phyloP scores from a whole-genome alignment of 23 tunicate species.

The Phallusia fumigata region DNA sequence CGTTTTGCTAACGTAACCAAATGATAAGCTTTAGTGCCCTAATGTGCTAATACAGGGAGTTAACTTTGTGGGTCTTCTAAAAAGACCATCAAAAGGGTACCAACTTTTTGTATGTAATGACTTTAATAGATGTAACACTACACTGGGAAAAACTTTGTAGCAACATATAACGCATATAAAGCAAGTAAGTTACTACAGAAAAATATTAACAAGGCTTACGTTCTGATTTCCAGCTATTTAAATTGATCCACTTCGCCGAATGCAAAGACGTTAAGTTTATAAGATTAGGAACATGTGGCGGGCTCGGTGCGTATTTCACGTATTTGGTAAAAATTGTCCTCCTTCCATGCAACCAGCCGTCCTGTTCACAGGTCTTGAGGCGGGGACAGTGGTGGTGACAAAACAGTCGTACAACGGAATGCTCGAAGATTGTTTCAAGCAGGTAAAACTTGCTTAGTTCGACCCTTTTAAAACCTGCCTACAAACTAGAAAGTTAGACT shows the following conservation, averaged over 20 bases:
- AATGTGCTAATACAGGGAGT: no score
- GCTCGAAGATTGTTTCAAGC: slow-evolving; percentile 37
- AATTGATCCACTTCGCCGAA: slow-evolving; percentile 62
- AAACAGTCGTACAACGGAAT: slow-evolving; percentile 60
- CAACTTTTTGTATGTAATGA: no score
- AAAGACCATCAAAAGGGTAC: no score
- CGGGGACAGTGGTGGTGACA: slow-evolving; percentile 85
- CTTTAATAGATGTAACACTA: background rate
- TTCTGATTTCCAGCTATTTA: slow-evolving; percentile 49
- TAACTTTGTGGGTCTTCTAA: no score
- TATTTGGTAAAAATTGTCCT: no score
- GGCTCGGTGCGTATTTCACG: slow-evolving; percentile 48
- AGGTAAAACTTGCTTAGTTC: slow-evolving; percentile 28
- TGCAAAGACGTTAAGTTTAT: slow-evolving; percentile 72
- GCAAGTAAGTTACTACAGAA: background rate
- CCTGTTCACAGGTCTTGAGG: slow-evolving; percentile 47
- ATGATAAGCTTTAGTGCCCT: no score
- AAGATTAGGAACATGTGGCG: slow-evolving; percentile 91
- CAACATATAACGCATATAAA: no score
- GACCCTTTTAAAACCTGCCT: no score
- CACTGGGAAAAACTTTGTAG: background rate
- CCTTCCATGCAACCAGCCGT: background rate
- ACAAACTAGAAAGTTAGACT: no score
- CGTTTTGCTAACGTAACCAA: background rate
- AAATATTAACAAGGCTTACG: background rate